These are phyloP conservation scores for Alaudala cheleensis DNA, from an alignment of 2,113 vertebrate species.

Conservation along the genomic window DNA sequence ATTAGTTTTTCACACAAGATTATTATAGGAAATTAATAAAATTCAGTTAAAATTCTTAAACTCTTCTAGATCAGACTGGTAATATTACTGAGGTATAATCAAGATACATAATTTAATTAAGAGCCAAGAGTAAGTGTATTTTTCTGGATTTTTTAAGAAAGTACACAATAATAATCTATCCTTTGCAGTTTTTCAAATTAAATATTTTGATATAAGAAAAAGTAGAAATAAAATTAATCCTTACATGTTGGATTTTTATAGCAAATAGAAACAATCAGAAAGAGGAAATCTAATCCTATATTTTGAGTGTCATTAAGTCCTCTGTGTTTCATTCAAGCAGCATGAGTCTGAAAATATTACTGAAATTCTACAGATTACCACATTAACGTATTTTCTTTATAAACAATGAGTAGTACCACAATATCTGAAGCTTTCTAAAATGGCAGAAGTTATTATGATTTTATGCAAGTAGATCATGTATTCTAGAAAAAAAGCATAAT, in stretches of 20 bases:
- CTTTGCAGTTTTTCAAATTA: neutral
- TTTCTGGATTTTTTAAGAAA: neutral
- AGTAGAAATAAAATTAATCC: neutral
- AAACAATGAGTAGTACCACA: neutral
- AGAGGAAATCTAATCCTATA: neutral
- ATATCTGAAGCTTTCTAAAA: neutral
- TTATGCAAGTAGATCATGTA: neutral
- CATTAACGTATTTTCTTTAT: neutral
- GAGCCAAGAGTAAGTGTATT: neutral
- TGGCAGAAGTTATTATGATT: neutral
- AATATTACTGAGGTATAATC: neutral
- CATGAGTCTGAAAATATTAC: neutral
- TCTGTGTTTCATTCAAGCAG: neutral
- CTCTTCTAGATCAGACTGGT: neutral
- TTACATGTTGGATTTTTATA: neutral
- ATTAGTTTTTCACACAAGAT: constrained; percentile 13
- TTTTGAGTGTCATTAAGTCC: neutral
- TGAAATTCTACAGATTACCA: neutral
- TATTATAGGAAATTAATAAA: constrained; percentile 6
- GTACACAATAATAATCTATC: neutral
- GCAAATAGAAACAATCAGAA: neutral
- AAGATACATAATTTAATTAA: constrained; percentile 22
- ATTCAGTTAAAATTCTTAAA: neutral
- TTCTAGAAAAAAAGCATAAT: neutral
- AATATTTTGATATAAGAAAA: neutral